Conservation (phyloP, 2,113 vertebrate species). For the Nanger granti region DNA sequence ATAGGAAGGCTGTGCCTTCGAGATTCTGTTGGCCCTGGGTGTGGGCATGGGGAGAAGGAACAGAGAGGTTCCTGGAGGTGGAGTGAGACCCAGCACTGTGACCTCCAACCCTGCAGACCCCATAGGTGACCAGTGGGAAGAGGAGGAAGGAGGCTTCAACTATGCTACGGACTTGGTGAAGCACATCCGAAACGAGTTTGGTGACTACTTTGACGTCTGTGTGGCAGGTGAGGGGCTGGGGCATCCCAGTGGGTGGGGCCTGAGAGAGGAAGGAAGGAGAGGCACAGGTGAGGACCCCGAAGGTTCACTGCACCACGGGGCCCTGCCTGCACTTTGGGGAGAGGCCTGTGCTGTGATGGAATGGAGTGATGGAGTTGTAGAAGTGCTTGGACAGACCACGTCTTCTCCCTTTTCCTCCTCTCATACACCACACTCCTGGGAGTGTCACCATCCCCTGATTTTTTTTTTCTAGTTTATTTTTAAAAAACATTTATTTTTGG, state of each 20-base stretch:
- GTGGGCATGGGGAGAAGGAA: background rate
- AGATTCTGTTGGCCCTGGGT: background rate
- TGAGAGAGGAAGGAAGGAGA: background rate
- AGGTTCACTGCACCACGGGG: rapidly evolving
- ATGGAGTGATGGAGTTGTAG: background rate
- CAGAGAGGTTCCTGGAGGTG: background rate
- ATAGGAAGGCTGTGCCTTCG: background rate
- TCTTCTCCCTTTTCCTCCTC: background rate
- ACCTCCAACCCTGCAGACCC: constrained; percentile 83
- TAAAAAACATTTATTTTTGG: background rate
- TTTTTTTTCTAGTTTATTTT: background rate
- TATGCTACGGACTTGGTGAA: constrained; percentile 91
- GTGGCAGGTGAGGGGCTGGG: constrained; percentile 87
- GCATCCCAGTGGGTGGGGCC: background rate
- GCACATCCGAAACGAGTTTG: constrained; percentile 94
- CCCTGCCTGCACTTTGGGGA: rapidly evolving
- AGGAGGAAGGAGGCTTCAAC: constrained; percentile 90
- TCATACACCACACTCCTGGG: rapidly evolving
- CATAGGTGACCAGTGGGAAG: constrained; percentile 88
- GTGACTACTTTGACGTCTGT: constrained; percentile 96
- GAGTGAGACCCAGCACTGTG: background rate
- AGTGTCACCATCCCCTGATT: background rate
- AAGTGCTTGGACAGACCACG: background rate
- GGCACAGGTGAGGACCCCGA: rapidly evolving
- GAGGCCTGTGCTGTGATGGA: background rate